Evolutionary conservation across 2,797 vertebrate species (phyloP).

Genomic region (Hypotaenidia philippensis): DNA sequence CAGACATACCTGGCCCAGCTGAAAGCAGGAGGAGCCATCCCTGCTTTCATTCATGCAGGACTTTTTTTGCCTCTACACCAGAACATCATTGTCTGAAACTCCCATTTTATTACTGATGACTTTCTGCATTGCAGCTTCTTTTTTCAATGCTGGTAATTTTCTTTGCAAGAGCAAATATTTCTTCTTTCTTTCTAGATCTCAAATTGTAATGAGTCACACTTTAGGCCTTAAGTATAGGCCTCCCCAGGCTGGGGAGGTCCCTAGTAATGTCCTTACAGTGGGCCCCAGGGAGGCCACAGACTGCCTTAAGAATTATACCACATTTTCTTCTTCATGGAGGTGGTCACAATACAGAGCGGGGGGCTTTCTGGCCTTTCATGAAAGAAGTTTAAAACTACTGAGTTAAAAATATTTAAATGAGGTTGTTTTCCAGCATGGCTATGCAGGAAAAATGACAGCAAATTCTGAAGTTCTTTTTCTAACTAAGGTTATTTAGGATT

Average conservation of each 20-base stretch:
- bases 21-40: not conserved
- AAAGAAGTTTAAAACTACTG: not conserved
- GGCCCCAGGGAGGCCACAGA: too few relatives aligned
- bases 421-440: not conserved
- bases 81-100: not conserved
- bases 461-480: not conserved
- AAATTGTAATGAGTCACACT: not conserved
- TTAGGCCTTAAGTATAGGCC: not conserved
- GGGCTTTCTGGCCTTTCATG: not conserved
- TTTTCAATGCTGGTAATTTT: not conserved
- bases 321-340: too few relatives aligned
- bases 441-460: not conserved
- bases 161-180: not conserved
- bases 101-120: not conserved
- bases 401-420: not conserved
- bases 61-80: not conserved
- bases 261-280: too few relatives aligned
- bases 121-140: not conserved
- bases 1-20: not conserved
- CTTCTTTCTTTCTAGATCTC: not conserved
- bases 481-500: not conserved
- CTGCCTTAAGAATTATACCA: too few relatives aligned
- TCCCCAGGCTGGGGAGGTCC: too few relatives aligned
- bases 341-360: too few relatives aligned
- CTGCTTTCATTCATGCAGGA: not conserved